Percentiles rank a stretch among this genome's conserved stretches.
phyloP scores from a whole-genome alignment of 2,888 invertebrate genomes.

The Hydroisotoma schaefferi region DNA sequence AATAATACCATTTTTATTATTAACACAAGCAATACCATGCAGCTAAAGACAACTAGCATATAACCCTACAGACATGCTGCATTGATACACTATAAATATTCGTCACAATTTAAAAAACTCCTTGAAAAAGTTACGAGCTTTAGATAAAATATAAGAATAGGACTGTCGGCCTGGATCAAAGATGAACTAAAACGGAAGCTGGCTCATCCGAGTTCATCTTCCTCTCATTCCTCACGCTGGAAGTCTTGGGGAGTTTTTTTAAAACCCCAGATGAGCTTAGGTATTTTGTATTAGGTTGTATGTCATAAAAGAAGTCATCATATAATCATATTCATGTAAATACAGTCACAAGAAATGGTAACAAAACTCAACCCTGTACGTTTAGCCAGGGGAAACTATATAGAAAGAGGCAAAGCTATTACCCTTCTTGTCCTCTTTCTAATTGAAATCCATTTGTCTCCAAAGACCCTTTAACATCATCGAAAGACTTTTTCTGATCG shows the following conservation, averaged over 20 bases:
- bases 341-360: too few species aligned
- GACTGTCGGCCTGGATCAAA: constrained; percentile 40
- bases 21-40: too few species aligned
- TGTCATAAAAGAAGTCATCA: too few species aligned
- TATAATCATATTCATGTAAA: too few species aligned
- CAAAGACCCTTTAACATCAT: constrained; percentile 20
- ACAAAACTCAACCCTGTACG: constrained; percentile 3
- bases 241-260: too few species aligned
- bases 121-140: background rate
- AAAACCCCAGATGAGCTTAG: too few species aligned
- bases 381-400: constrained; percentile 10
- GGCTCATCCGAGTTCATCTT: constrained; percentile 14
- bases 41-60: too few species aligned
- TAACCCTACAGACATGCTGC: too few species aligned
- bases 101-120: too few species aligned
- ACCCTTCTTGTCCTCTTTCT: constrained; percentile 30
- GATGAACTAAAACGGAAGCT: constrained; percentile 35
- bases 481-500: background rate
- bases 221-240: constrained; percentile 27
- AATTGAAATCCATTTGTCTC: constrained; percentile 44
- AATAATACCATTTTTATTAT: too few species aligned
- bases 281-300: too few species aligned
- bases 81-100: too few species aligned
- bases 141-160: constrained; percentile 13
- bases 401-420: constrained; percentile 26